phyloP scores from a whole-genome alignment of 2,888 invertebrate genomes.

The Pandemis heparana region DNA sequence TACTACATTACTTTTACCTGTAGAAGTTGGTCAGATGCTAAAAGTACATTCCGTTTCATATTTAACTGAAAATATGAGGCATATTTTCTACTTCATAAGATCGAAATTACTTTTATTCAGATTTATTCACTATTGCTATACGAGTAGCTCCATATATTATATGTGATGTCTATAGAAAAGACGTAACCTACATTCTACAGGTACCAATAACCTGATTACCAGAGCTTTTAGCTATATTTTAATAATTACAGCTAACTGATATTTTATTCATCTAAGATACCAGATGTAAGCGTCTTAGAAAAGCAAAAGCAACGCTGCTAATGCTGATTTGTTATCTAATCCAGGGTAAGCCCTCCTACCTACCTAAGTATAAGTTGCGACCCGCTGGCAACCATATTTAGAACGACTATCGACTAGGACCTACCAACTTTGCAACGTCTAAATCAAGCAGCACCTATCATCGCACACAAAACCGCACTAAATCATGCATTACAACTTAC shows the following conservation, averaged over 20 bases:
- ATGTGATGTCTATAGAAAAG: too few species aligned
- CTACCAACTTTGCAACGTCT: conserved; percentile 31
- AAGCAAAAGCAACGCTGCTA: not conserved
- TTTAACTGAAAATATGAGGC: too few species aligned
- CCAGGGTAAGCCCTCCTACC: not conserved
- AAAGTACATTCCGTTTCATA: too few species aligned
- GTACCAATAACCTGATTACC: too few species aligned
- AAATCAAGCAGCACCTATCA: conserved; percentile 44
- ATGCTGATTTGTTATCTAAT: not conserved
- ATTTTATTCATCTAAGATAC: not conserved
- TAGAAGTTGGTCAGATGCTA: too few species aligned
- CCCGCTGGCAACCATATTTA: conserved; percentile 34
- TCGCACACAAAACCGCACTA: conserved; percentile 44
- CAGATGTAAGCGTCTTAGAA: not conserved
- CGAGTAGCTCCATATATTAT: too few species aligned
- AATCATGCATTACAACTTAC: conserved; percentile 44
- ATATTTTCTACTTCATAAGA: too few species aligned
- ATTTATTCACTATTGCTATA: too few species aligned
- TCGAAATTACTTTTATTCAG: too few species aligned
- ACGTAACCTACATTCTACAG: too few species aligned
- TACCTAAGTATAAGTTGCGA: not conserved
- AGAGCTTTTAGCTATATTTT: too few species aligned
- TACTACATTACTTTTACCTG: too few species aligned
- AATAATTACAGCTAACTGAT: not conserved
- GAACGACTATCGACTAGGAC: conserved; percentile 22